A percentile compares a stretch with the other conserved stretches of the same genome.
Evolutionary conservation across 64 coral and sea anemone species (phyloP).

Genomic region (Pocillopora damicornis): DNA sequence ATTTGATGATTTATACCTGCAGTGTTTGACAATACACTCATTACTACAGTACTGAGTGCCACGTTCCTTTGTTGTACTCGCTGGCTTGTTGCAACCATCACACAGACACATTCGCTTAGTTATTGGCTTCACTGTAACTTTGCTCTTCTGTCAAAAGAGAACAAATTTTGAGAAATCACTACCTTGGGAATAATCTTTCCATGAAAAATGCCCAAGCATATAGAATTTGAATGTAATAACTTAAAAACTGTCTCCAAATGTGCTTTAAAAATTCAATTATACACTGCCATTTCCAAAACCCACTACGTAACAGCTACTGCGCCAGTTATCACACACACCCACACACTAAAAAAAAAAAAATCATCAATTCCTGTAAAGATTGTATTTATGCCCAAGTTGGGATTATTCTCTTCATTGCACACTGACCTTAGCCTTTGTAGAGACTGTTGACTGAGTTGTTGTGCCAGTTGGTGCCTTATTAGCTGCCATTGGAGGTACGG

Average conservation of each 20-base stretch:
- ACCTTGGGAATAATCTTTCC: no score
- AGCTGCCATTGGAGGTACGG: constrained; percentile 29
- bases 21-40: constrained; percentile 87
- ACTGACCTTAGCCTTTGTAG: constrained; percentile 49
- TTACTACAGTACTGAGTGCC: constrained; percentile 92
- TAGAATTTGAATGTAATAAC: no score
- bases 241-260: no score
- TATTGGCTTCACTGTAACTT: constrained; percentile 80
- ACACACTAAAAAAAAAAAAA: no score
- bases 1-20: constrained; percentile 44
- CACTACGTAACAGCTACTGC: no score
- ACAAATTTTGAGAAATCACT: background rate
- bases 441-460: background rate
- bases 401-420: background rate
- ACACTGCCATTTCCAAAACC: no score
- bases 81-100: constrained; percentile 86
- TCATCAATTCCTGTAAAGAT: no score
- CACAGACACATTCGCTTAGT: constrained; percentile 76
- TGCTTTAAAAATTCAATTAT: no score
- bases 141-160: constrained; percentile 58
- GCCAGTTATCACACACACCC: no score
- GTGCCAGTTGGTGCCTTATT: background rate
- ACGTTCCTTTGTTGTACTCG: constrained; percentile 82
- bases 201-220: no score
- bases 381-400: no score